Evolutionary conservation across 2,113 vertebrate genomes (phyloP), one percentile per base, ranked within the genome.

Genomic region (Dasyurus viverrinus): DNA sequence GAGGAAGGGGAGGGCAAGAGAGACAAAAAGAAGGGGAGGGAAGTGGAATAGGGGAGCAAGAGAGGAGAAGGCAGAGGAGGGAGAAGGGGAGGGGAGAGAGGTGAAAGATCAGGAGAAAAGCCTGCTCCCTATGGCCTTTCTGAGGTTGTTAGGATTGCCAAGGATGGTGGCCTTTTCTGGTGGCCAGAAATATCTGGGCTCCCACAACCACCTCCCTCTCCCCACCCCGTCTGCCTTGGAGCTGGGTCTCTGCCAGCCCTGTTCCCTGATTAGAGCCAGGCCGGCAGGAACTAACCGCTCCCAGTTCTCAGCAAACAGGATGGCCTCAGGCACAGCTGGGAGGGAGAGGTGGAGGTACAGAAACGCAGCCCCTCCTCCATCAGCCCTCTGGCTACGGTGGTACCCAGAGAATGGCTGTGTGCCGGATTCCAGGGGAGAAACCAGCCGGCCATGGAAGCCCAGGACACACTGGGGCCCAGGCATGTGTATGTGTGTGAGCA

Each of bases 191-290:
- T 1, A 11, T 36, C 76, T 9, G 9, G 9, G 2, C 0, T 27
- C 19, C 46, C 8, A 0, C 0, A 14, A 36, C 1, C 0, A 14
- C 36, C 0, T 36, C 60, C 30, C 14, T n/a, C 30, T 46, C 30
- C 53, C 89, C 2, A 0, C 22, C 36, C 1, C 2, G 0, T 22
- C 48, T 94, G 53, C 89, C 14, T 25, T 27, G 42, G 22, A 57
- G 26, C 11, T 2, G 27, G 30, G 26, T 47, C 11, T 57, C 36
- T 53, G 53, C 89, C 8, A 52, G 76, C 54, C 84, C 68, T 7
- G 53, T 89, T 36, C 91, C 48, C 54, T 8, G 2, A 8, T 54
- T 52, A 47, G 25, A 91, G 36, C 54, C 2, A 25, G 14, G 27
- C 12, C 4, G 16, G 30, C 60, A 76, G 60, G 14, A 76, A n/a